These are phyloP conservation scores for Taphrorychus bicolor DNA, from an alignment of 2,888 invertebrate genomes.

Conservation along the genomic window DNA sequence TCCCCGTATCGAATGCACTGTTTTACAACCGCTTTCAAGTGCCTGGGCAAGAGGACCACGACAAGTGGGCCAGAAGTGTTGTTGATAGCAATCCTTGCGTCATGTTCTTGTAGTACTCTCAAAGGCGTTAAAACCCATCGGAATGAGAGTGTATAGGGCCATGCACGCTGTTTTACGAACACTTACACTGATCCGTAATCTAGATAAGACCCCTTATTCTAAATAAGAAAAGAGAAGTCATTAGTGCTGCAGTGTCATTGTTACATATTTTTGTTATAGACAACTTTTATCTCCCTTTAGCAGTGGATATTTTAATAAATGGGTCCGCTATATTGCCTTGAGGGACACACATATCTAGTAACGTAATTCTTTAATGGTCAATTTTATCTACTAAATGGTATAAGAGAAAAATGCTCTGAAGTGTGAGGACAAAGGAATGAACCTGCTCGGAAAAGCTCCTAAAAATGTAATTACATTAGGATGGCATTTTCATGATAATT, in stretches of 20 bases:
- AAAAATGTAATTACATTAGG: slow-evolving; percentile 37
- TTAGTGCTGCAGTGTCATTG: too few relatives aligned
- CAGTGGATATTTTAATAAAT: too few relatives aligned
- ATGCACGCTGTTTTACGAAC: too few relatives aligned
- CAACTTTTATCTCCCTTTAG: too few relatives aligned
- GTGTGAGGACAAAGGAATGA: background rate
- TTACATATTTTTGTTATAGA: background rate
- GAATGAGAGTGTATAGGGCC: background rate
- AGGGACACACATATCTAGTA: too few relatives aligned
- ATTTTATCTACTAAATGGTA: background rate
- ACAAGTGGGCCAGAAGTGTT: slow-evolving; percentile 32
- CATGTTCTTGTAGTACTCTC: slow-evolving; percentile 33
- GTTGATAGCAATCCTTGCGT: slow-evolving; percentile 32
- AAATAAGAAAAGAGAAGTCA: background rate
- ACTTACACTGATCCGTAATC: background rate
- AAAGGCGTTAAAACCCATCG: slow-evolving; percentile 30
- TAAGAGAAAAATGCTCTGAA: background rate
- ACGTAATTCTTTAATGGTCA: background rate
- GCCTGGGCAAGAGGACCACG: background rate
- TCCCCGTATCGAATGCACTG: background rate
- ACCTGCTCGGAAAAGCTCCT: slow-evolving; percentile 4
- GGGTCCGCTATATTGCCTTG: too few relatives aligned
- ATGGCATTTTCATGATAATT: slow-evolving; percentile 40
- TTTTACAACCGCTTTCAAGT: slow-evolving; percentile 6
- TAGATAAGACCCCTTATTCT: slow-evolving; percentile 1